Conservation (phyloP, 2,797 vertebrate genomes). For the Enoplosus armatus region DNA sequence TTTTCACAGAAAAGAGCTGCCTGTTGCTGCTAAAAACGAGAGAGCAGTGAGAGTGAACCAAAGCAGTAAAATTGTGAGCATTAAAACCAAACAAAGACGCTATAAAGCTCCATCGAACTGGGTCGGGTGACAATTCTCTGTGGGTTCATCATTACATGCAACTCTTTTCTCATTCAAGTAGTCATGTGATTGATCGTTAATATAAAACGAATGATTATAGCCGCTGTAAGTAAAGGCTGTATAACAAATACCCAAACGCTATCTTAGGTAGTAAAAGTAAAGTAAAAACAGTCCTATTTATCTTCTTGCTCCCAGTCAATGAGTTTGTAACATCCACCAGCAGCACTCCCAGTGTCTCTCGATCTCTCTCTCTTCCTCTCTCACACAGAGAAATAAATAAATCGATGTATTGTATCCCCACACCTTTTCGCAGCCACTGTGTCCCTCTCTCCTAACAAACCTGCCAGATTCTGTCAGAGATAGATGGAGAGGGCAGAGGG, state of each 20-base stretch:
- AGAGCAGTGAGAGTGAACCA: neutral
- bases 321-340: slow-evolving; percentile 18
- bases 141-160: neutral
- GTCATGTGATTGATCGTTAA: neutral
- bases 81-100: slow-evolving; percentile 2
- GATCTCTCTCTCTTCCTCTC: neutral
- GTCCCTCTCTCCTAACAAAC: slow-evolving; percentile 41
- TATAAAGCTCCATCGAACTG: neutral
- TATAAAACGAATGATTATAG: neutral
- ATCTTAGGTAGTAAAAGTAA: neutral
- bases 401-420: slow-evolving; percentile 27
- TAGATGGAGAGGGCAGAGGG: slow-evolving; percentile 48
- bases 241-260: neutral
- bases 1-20: too few species aligned
- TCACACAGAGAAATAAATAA: slow-evolving; percentile 22
- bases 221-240: neutral
- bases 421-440: slow-evolving; percentile 35
- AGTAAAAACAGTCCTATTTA: neutral
- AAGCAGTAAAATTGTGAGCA: neutral
- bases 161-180: neutral
- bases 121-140: neutral
- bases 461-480: slow-evolving; percentile 55
- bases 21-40: neutral
- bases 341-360: neutral
- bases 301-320: neutral